Evolutionary conservation across 1,140 invertebrate genomes (phyloP).

Genomic region (Heliconius himera): DNA sequence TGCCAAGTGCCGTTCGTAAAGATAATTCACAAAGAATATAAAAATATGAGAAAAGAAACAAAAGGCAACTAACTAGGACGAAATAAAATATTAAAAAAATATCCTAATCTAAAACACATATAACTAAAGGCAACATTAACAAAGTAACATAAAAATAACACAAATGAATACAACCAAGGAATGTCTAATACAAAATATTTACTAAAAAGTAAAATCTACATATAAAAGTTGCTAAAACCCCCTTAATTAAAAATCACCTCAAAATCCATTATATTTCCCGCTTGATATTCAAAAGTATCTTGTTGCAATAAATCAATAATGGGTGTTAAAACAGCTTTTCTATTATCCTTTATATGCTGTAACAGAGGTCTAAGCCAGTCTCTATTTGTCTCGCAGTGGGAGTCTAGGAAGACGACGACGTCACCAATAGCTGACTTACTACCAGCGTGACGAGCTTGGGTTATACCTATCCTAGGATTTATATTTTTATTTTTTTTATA

Average conservation of each 20-base stretch:
- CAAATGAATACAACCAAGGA: neutral
- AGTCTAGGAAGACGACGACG: slow-evolving; percentile 95
- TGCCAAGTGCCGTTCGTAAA: neutral
- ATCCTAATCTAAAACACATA: no score
- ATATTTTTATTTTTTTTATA: neutral
- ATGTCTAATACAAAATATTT: neutral
- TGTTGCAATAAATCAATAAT: slow-evolving; percentile 86
- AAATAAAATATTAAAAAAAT: no score
- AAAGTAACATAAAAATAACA: no score
- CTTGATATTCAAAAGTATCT: slow-evolving; percentile 91
- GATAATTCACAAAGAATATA: neutral
- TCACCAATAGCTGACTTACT: slow-evolving; percentile 86
- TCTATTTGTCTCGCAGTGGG: slow-evolving; percentile 93
- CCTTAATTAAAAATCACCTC: slow-evolving; percentile 83
- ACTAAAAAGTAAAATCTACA: neutral
- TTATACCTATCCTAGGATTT: slow-evolving; percentile 60
- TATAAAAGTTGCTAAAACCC: neutral
- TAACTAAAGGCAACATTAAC: no score
- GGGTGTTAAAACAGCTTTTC: slow-evolving; percentile 91
- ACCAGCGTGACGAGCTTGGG: slow-evolving; percentile 84
- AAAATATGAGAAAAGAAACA: neutral
- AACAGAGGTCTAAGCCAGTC: slow-evolving; percentile 95
- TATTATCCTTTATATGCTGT: slow-evolving; percentile 90
- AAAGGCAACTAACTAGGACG: neutral
- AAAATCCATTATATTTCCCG: slow-evolving; percentile 73